These are phyloP conservation scores for Drepanosiphum platanoidis DNA, from an alignment of 2,888 invertebrate genomes.

Conservation along the genomic window DNA sequence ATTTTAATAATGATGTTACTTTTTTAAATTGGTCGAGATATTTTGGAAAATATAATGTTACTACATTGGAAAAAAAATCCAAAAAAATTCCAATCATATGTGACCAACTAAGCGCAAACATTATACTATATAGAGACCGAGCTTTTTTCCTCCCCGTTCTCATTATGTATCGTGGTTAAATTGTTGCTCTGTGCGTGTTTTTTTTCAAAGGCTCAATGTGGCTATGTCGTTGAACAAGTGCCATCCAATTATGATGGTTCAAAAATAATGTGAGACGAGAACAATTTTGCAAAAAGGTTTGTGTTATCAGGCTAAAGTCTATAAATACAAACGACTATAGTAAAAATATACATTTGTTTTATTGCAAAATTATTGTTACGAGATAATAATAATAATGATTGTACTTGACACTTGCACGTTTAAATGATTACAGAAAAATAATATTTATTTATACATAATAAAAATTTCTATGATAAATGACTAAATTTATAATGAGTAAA, in stretches of 20 bases:
- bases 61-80: too few relatives aligned
- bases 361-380: slow-evolving; percentile 54
- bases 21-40: too few relatives aligned
- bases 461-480: slow-evolving; percentile 24
- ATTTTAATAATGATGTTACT: too few relatives aligned
- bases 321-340: background rate
- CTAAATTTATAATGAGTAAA: slow-evolving; percentile 19
- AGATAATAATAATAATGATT: slow-evolving; percentile 42
- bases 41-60: too few relatives aligned
- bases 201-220: slow-evolving; percentile 16
- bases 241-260: slow-evolving; percentile 52
- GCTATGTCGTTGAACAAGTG: slow-evolving; percentile 48
- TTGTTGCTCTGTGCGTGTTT: background rate
- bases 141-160: too few relatives aligned
- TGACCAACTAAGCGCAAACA: too few relatives aligned
- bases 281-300: background rate
- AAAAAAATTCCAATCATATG: too few relatives aligned
- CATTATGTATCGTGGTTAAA: too few relatives aligned
- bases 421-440: slow-evolving; percentile 23
- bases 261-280: slow-evolving; percentile 37
- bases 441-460: slow-evolving; percentile 13
- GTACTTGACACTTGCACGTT: slow-evolving; percentile 15
- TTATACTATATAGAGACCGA: too few relatives aligned
- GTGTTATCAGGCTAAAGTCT: background rate
- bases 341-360: slow-evolving; percentile 26